A percentile compares a stretch with the other conserved stretches of the same genome.
Evolutionary conservation across 2,797 vertebrate genomes (phyloP).

Genomic region (Catharus ustulatus): DNA sequence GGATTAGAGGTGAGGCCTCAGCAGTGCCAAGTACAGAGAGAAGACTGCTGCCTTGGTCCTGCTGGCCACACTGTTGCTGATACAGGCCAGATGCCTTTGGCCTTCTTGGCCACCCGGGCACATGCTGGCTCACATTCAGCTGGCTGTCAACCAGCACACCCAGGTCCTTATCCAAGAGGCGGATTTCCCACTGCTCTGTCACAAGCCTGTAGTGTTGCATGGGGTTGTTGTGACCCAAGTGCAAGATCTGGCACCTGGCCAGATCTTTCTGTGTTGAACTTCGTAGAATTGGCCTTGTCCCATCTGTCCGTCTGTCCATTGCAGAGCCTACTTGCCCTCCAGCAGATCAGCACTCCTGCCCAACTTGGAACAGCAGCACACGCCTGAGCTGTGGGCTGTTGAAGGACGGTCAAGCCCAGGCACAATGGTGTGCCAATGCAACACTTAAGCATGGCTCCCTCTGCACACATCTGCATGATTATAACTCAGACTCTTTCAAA

Average conservation of each 20-base stretch:
- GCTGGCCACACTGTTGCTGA: neutral
- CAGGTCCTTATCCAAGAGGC: neutral
- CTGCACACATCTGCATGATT: neutral
- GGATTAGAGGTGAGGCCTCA: accelerated
- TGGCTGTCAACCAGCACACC: accelerated
- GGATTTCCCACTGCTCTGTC: neutral
- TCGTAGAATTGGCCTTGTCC: neutral
- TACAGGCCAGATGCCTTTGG: neutral
- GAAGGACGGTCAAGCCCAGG: neutral
- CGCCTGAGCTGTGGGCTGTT: neutral
- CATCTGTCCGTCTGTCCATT: neutral
- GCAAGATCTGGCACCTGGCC: neutral
- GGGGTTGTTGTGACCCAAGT: neutral
- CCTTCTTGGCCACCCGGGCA: neutral
- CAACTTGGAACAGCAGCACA: accelerated
- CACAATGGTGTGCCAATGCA: neutral
- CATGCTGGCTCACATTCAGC: accelerated
- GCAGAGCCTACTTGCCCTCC: neutral
- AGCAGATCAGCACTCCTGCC: neutral
- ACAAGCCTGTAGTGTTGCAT: neutral
- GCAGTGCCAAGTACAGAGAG: accelerated
- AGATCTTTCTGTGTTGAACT: too few species aligned
- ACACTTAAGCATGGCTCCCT: neutral
- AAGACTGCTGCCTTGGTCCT: neutral
- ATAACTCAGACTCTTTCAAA: neutral